These are phyloP conservation scores for Callospermophilus lateralis DNA, from an alignment of 2,113 vertebrate species.

Conservation along the genomic window DNA sequence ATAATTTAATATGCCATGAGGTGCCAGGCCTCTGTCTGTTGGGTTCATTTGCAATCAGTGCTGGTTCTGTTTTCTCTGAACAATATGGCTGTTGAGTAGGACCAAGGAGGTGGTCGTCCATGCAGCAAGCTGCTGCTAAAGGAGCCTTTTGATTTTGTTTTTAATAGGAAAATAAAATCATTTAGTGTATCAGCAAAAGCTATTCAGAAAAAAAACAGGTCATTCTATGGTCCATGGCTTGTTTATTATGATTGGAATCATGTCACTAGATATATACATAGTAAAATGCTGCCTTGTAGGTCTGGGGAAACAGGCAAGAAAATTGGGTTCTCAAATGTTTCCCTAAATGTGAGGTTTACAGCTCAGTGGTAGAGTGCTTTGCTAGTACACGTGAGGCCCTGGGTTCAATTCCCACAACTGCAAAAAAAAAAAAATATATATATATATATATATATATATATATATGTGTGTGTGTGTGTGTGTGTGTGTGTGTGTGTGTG, in stretches of 20 bases:
- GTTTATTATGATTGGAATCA: constrained; percentile 68
- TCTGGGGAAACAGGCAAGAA: constrained; percentile 8
- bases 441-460: no score
- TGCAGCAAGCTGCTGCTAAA: constrained; percentile 82
- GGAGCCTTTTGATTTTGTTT: constrained; percentile 82
- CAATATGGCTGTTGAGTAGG: constrained; percentile 78
- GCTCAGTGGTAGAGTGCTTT: no score
- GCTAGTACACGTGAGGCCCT: no score
- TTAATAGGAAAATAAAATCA: constrained; percentile 85
- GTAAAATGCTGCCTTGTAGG: constrained; percentile 32
- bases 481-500: no score
- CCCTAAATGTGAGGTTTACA: no score
- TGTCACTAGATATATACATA: constrained; percentile 55
- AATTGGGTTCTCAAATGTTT: not conserved
- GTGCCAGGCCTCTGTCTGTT: constrained; percentile 70
- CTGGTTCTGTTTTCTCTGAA: constrained; percentile 74
- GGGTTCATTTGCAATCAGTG: constrained; percentile 80
- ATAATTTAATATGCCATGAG: constrained; percentile 79
- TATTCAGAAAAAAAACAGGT: constrained; percentile 78
- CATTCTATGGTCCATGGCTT: constrained; percentile 67
- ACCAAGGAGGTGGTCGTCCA: constrained; percentile 58
- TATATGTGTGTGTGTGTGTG: no score
- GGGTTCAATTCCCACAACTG: no score
- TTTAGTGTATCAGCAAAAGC: constrained; percentile 84
- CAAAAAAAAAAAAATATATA: no score